Evolutionary conservation across 35 echinoderm and acorn worm genomes (phyloP), one percentile per base, ranked within the genome.

Genomic region (Diadema setosum): DNA sequence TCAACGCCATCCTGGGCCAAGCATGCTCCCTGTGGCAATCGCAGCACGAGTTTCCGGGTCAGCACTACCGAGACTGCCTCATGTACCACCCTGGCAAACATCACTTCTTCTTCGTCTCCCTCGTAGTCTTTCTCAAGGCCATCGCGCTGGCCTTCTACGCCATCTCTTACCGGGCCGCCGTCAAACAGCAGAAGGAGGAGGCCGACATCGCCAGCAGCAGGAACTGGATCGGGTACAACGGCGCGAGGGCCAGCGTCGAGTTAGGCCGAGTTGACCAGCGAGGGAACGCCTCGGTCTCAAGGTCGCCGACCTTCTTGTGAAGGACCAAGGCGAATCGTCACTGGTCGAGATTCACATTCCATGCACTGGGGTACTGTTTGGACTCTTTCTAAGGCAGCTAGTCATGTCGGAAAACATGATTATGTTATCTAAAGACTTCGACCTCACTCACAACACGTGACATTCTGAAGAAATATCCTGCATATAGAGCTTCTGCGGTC

Each of bases 1-100:
- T 90, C 88, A 83, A 61, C 60, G 35, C 37, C 8, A 35, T 84
- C 25, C 60, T 90, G 15, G 81, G 81, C 42, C 81, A 90, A 40
- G 82, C 88, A 1, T 90, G 88, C 32, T 52, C 46, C 61, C 80
- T 90, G 16, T 90, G 88, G 88, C 45, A 45, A 16, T 78, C 73
- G 12, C 18, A 39, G 20, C 73, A 78, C 40, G 60, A 69, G 29
- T 45, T 82, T n/a, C 20, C 18, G n/a, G 58, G 30, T 6, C 88
- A 83, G 46, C 57, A 65, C 31, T 90, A 90, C 59, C 59, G 59
- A 17, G 88, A 90, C 41, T 90, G 88, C 42, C 80, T 65, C 59
- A 64, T 90, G 49, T 90, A 90, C 45, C 80, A 90, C 43, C 81
- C 88, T 7, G 31, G 26, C 12, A 84, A 83, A 70, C 88, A 90